Evolutionary conservation across 2,888 invertebrate species (phyloP).

Genomic region (Geophilus truncorum): DNA sequence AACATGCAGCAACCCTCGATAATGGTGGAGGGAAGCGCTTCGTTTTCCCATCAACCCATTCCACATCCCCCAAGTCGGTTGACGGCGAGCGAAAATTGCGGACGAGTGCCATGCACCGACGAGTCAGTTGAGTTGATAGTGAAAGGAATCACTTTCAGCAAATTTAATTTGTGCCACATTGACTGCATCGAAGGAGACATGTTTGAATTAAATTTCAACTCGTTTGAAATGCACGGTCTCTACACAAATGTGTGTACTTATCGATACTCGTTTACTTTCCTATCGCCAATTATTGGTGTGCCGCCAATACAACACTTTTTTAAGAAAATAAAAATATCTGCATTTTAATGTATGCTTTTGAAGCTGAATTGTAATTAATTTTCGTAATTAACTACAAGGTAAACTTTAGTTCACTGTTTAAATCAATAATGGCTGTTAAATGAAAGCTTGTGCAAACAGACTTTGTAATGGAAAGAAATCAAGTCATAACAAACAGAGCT

Average conservation of each 20-base stretch:
- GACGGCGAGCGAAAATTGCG: slow-evolving; percentile 12
- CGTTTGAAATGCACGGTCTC: background rate
- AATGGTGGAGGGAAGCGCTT: background rate
- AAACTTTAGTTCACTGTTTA: too few species aligned
- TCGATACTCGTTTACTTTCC: background rate
- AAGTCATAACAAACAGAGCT: background rate
- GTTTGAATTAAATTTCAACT: slow-evolving; percentile 16
- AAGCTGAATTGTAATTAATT: too few species aligned
- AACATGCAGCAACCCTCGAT: slow-evolving; percentile 5
- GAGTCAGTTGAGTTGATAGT: slow-evolving; percentile 20
- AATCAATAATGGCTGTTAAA: too few species aligned
- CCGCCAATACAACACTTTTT: background rate
- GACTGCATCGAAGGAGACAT: slow-evolving; percentile 20
- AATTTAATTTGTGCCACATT: slow-evolving; percentile 20
- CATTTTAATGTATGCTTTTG: background rate
- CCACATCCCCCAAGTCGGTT: background rate
- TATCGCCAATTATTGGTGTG: background rate
- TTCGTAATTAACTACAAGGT: too few species aligned
- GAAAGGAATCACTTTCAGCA: slow-evolving; percentile 20
- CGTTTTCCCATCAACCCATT: background rate
- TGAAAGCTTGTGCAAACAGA: too few species aligned
- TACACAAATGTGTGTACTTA: background rate
- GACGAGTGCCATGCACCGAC: slow-evolving; percentile 15
- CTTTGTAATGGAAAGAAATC: background rate
- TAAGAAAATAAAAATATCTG: background rate